These are phyloP conservation scores for Vimba vimba DNA, from an alignment of 2,113 vertebrate genomes.

Conservation along the genomic window DNA sequence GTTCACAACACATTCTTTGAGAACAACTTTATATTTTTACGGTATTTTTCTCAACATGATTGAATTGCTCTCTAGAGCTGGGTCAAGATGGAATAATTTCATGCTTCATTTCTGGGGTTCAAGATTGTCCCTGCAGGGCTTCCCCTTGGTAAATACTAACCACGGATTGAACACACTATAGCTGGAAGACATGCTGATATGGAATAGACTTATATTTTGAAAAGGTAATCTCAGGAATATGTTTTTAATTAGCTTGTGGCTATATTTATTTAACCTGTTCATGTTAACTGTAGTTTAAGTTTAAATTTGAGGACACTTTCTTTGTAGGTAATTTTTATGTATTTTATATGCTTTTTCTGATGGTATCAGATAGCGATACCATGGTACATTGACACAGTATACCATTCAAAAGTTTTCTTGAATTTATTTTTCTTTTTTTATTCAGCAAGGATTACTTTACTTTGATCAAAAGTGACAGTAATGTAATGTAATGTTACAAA, in stretches of 20 bases:
- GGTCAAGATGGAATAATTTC: constrained; percentile 51
- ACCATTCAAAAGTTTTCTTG: not conserved
- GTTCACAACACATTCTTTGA: constrained; percentile 11
- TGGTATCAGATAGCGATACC: too few relatives aligned
- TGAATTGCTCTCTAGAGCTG: constrained; percentile 31
- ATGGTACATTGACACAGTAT: not conserved
- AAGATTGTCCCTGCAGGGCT: constrained; percentile 22
- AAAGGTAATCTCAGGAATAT: not conserved
- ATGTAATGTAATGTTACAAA: not conserved
- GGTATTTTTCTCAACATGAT: constrained; percentile 38
- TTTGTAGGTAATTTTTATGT: too few relatives aligned
- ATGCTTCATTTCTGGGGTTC: constrained; percentile 45
- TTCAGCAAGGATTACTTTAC: not conserved
- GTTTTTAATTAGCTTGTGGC: constrained; percentile 4
- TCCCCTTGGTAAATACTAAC: constrained; percentile 17
- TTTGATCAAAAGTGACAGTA: not conserved
- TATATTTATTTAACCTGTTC: constrained; percentile 58
- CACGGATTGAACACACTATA: not conserved
- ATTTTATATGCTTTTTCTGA: too few relatives aligned
- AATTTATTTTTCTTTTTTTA: not conserved
- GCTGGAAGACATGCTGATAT: constrained; percentile 57
- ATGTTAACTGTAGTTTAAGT: constrained; percentile 31
- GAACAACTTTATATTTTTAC: constrained; percentile 32
- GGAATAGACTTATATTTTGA: constrained; percentile 42
- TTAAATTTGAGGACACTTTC: constrained; percentile 1